phyloP scores from a whole-genome alignment of 2,888 invertebrate species.

The Sphaeridia pumilis region DNA sequence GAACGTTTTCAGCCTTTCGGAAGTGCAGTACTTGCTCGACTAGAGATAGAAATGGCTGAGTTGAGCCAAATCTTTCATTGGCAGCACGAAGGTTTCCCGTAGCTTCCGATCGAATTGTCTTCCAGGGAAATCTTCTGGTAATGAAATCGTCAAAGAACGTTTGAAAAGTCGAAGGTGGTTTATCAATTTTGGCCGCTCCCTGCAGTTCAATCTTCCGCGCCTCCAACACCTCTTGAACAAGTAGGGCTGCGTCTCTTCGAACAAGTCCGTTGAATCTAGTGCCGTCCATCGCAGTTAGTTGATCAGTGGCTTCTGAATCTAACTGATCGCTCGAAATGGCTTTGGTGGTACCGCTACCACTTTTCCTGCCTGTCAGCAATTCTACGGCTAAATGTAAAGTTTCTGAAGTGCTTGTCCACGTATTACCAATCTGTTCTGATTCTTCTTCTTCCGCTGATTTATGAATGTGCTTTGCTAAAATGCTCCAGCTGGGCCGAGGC shows the following conservation, averaged over 20 bases:
- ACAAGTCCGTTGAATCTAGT: conserved; percentile 33
- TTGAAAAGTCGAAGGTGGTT: conserved; percentile 3
- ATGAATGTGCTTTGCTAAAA: no score
- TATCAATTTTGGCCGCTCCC: neutral
- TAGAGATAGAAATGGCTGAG: neutral
- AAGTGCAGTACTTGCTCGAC: conserved; percentile 15
- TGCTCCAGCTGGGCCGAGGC: conserved; percentile 22
- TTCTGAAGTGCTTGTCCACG: conserved; percentile 43
- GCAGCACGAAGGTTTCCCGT: conserved; percentile 19
- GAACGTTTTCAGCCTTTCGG: conserved; percentile 13
- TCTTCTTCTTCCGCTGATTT: no score
- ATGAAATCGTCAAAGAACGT: conserved; percentile 16
- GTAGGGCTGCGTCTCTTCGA: conserved; percentile 44
- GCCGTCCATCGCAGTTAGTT: neutral
- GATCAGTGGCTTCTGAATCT: neutral
- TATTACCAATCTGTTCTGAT: no score
- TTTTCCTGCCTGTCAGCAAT: conserved; percentile 36
- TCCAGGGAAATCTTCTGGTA: conserved; percentile 11
- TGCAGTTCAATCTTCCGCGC: neutral
- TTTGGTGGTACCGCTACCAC: neutral
- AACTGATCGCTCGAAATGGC: neutral
- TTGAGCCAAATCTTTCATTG: neutral
- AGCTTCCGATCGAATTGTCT: conserved; percentile 19
- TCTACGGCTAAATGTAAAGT: conserved; percentile 43
- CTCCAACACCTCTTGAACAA: conserved; percentile 45